These are phyloP conservation scores for Menura novaehollandiae DNA, from an alignment of 2,113 vertebrate species.

Conservation along the genomic window DNA sequence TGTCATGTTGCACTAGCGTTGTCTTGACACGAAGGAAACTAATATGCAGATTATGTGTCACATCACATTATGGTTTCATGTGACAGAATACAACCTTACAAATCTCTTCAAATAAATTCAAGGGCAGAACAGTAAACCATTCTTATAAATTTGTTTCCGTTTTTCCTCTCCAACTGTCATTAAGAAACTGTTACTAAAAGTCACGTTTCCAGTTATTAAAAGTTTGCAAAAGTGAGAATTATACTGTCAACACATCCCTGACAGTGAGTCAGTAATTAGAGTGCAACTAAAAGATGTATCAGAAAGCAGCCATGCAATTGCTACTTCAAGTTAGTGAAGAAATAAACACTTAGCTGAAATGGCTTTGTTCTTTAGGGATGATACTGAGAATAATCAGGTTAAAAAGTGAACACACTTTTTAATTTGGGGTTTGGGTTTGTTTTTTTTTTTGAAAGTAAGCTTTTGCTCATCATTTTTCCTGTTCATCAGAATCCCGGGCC, in stretches of 20 bases:
- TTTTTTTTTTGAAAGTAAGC: neutral
- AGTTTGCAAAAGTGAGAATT: neutral
- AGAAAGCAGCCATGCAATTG: neutral
- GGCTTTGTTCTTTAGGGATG: neutral
- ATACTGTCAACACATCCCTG: neutral
- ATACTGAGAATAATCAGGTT: neutral
- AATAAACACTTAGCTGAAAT: neutral
- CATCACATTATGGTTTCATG: neutral
- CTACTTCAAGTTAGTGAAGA: neutral
- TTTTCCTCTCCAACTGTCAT: neutral
- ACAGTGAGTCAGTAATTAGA: neutral
- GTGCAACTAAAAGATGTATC: neutral
- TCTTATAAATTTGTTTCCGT: neutral
- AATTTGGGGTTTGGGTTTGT: neutral
- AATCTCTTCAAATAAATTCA: neutral
- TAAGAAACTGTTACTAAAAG: neutral
- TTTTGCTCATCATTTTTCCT: neutral
- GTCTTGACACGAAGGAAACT: neutral
- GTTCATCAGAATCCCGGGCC: neutral
- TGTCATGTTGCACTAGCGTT: neutral
- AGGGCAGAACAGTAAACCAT: neutral
- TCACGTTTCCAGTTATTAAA: neutral
- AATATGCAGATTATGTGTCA: neutral
- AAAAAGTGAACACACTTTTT: neutral
- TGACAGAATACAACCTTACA: neutral